Evolutionary conservation across 2,113 vertebrate species (phyloP).

Genomic region (Cisticola juncidis): DNA sequence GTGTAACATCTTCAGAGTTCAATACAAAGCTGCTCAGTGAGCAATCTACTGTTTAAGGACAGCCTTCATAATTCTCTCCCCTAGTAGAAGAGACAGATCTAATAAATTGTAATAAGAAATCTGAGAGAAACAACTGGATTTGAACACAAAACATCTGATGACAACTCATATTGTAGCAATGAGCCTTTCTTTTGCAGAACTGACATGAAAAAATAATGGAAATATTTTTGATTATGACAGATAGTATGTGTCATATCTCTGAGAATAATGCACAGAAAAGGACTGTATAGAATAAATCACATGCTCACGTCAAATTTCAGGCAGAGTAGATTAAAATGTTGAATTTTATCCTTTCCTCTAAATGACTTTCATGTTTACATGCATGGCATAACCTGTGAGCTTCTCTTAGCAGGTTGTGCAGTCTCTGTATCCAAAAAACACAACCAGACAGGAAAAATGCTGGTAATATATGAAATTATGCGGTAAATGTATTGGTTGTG

Average conservation of each 20-base stretch:
- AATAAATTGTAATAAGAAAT: not conserved
- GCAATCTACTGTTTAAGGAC: not conserved
- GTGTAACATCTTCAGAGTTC: constrained; percentile 1
- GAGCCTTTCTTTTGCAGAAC: not conserved
- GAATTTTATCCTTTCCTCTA: not conserved
- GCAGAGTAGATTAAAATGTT: not conserved
- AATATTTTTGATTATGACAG: constrained; percentile 23
- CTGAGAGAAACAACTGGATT: not conserved
- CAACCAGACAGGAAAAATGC: not conserved
- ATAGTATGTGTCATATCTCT: not conserved
- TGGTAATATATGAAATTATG: not conserved
- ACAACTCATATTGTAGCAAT: not conserved
- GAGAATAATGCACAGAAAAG: not conserved
- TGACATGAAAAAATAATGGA: not conserved
- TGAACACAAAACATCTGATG: constrained; percentile 7
- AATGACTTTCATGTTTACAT: not conserved
- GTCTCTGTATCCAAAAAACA: not conserved
- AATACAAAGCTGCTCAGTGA: not conserved
- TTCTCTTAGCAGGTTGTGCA: not conserved
- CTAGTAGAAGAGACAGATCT: not conserved
- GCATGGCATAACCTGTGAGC: not conserved
- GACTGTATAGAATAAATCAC: not conserved
- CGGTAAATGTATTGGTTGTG: not conserved
- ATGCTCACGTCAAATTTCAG: not conserved
- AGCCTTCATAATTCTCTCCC: not conserved